These are phyloP conservation scores for Myotis pilosus DNA, from an alignment of 2,797 vertebrate genomes.

Conservation along the genomic window DNA sequence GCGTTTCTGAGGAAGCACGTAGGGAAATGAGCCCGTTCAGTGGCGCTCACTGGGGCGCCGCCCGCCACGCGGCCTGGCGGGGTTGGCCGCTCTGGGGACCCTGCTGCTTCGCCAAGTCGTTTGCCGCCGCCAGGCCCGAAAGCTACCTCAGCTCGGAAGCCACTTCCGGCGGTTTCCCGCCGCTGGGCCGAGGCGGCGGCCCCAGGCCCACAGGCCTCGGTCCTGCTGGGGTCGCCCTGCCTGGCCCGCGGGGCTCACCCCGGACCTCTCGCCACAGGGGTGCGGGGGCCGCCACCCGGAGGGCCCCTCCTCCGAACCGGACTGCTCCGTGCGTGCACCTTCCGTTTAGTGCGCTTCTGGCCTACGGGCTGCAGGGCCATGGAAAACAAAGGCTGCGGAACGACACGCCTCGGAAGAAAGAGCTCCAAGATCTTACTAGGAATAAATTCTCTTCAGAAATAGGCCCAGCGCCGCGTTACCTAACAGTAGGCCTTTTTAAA, in stretches of 20 bases:
- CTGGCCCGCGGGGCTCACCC: neutral
- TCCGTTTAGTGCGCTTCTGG: neutral
- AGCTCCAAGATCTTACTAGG: neutral
- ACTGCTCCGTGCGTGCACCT: neutral
- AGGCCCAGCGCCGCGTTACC: neutral
- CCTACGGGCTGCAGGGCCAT: neutral
- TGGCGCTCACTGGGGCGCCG: neutral
- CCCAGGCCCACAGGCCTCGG: neutral
- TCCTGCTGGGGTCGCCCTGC: neutral
- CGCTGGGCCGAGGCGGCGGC: neutral
- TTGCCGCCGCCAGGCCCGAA: neutral
- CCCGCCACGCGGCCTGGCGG: neutral
- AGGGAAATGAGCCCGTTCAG: neutral
- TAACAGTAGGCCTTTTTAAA: neutral
- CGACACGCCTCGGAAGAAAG: neutral
- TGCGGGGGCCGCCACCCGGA: too few relatives aligned
- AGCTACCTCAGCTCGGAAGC: neutral
- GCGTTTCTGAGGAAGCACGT: neutral
- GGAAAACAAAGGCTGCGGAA: neutral
- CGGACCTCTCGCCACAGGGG: accelerated
- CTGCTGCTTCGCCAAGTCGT: neutral
- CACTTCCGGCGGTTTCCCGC: neutral
- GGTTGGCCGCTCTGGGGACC: neutral
- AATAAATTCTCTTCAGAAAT: neutral
- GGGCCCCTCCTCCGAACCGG: neutral